Percentiles rank a stretch among this genome's conserved stretches.
These are phyloP conservation scores for Gnathonemus echidnorhynchus DNA, from an alignment of 2,113 vertebrate genomes.

Conservation along the genomic window DNA sequence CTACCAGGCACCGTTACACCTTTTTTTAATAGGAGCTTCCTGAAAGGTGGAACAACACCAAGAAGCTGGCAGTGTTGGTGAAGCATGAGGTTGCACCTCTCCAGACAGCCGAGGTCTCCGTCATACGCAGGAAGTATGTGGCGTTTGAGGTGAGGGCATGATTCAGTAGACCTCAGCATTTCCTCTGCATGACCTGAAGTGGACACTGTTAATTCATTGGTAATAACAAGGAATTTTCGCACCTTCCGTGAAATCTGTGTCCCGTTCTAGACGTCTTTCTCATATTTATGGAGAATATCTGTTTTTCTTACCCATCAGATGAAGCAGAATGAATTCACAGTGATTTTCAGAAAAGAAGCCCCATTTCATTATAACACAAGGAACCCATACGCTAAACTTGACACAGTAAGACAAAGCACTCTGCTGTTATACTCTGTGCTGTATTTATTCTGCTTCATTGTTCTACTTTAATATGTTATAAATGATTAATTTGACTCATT, in stretches of 20 bases:
- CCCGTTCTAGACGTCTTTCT: neutral
- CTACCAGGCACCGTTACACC: no score
- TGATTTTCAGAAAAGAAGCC: conserved; percentile 56
- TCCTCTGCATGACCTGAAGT: neutral
- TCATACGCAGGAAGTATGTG: conserved; percentile 60
- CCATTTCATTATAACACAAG: conserved; percentile 56
- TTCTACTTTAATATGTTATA: neutral
- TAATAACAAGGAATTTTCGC: neutral
- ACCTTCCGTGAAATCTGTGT: neutral
- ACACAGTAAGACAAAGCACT: conserved; percentile 52
- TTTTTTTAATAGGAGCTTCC: conserved; percentile 58
- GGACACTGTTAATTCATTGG: neutral
- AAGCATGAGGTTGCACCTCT: conserved; percentile 67
- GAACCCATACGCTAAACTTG: conserved; percentile 56
- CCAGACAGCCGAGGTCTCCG: conserved; percentile 61
- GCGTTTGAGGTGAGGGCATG: conserved; percentile 56
- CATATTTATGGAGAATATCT: neutral
- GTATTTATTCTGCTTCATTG: neutral
- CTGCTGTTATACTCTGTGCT: neutral
- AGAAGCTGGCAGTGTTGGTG: conserved; percentile 60
- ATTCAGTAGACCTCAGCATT: neutral
- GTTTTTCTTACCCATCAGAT: conserved; percentile 41
- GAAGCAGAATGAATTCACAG: conserved; percentile 68
- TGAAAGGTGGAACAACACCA: conserved; percentile 64
- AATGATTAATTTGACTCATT: neutral